Evolutionary conservation across 2,797 vertebrate species (phyloP).

Genomic region (Salmo trutta): DNA sequence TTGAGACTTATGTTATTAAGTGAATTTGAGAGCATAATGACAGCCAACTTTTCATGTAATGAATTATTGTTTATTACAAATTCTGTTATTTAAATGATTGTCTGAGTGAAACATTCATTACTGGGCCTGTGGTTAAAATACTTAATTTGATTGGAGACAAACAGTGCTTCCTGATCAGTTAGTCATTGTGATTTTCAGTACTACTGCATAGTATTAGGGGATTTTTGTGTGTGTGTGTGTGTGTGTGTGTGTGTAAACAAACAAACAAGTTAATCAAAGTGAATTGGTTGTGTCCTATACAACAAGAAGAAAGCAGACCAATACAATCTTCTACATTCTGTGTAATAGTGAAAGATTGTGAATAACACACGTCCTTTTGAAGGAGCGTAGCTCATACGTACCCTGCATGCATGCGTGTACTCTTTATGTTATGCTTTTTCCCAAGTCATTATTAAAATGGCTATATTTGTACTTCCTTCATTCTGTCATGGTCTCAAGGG

Average conservation of each 20-base stretch:
- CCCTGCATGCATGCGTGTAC: slow-evolving; percentile 81
- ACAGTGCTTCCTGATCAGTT: slow-evolving; percentile 3
- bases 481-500: slow-evolving; percentile 6
- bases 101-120: not conserved
- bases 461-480: slow-evolving; percentile 74
- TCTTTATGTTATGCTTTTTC: slow-evolving; percentile 75
- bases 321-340: slow-evolving; percentile 27
- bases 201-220: slow-evolving; percentile 28
- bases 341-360: slow-evolving; percentile 58
- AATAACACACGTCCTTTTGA: slow-evolving; percentile 52
- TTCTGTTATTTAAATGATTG: not conserved
- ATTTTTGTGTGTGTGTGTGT: slow-evolving; percentile 8
- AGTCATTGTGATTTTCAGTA: slow-evolving; percentile 32
- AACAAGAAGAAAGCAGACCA: slow-evolving; percentile 11
- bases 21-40: not conserved
- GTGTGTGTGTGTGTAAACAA: slow-evolving; percentile 21
- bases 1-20: not conserved
- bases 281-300: slow-evolving; percentile 37
- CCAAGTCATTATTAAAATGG: slow-evolving; percentile 84
- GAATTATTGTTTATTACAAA: not conserved
- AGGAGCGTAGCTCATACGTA: slow-evolving; percentile 67
- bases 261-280: slow-evolving; percentile 19
- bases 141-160: not conserved
- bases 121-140: slow-evolving; percentile 8
- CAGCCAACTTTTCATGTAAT: not conserved